Percentiles rank a stretch among this genome's conserved stretches.
Conservation (phyloP, 2,888 invertebrate genomes). For the Elgonia sp. region DNA sequence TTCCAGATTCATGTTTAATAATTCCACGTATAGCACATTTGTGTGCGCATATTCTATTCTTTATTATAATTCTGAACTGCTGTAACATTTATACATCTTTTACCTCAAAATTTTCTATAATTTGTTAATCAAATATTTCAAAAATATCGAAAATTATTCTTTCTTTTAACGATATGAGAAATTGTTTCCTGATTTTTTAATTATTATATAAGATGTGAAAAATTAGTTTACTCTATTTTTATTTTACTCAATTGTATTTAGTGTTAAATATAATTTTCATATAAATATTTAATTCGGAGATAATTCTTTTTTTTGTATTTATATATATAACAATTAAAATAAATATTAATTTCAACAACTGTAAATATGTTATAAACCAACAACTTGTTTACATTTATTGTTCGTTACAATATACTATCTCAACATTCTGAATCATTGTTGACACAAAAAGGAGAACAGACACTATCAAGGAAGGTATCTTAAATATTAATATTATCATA, state of each 20-base stretch:
- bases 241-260: slow-evolving; percentile 32
- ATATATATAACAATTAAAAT: slow-evolving; percentile 57
- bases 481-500: slow-evolving; percentile 1
- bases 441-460: slow-evolving; percentile 33
- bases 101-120: not conserved
- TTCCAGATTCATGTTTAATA: too few relatives aligned
- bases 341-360: slow-evolving; percentile 58
- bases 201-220: slow-evolving; percentile 55
- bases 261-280: slow-evolving; percentile 46
- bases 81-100: slow-evolving; percentile 50
- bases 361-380: slow-evolving; percentile 60
- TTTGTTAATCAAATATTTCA: slow-evolving; percentile 25
- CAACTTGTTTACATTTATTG: slow-evolving; percentile 55
- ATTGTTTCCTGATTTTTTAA: slow-evolving; percentile 13
- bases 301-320: slow-evolving; percentile 39
- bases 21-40: slow-evolving; percentile 3
- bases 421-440: slow-evolving; percentile 29
- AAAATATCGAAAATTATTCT: slow-evolving; percentile 59
- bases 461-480: slow-evolving; percentile 49
- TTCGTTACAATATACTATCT: slow-evolving; percentile 36
- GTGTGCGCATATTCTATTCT: slow-evolving; percentile 13
- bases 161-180: slow-evolving; percentile 42
- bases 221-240: slow-evolving; percentile 55
- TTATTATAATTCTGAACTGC: slow-evolving; percentile 39
- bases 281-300: slow-evolving; percentile 69